Percentiles rank a stretch among this genome's conserved stretches.
Conservation (phyloP, 2,888 invertebrate genomes). For the Spatulosminthurus flaviceps region DNA sequence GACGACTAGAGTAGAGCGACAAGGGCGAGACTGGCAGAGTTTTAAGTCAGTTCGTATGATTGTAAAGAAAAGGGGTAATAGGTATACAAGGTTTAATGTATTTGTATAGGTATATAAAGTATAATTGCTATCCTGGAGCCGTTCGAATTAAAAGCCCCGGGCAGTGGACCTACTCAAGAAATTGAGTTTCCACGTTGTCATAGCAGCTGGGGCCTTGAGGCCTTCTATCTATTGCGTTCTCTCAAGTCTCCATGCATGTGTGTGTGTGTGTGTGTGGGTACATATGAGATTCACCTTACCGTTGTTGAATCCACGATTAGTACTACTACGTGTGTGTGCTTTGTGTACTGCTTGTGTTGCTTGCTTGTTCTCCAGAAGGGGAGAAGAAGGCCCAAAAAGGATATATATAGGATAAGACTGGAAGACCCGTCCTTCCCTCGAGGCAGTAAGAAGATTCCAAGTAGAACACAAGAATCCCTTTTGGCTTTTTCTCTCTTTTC, state of each 20-base stretch:
- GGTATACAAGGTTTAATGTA: slow-evolving; percentile 26
- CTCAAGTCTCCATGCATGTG: slow-evolving; percentile 30
- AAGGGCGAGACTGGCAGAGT: neutral
- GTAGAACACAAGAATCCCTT: slow-evolving; percentile 54
- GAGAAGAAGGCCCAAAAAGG: slow-evolving; percentile 33
- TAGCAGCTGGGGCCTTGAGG: slow-evolving; percentile 40
- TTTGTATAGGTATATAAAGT: slow-evolving; percentile 36
- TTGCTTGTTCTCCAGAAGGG: slow-evolving; percentile 35
- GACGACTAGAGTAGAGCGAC: neutral
- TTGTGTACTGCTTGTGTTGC: neutral
- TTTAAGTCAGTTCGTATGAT: slow-evolving; percentile 25
- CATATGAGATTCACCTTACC: slow-evolving; percentile 35
- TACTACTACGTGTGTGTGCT: slow-evolving; percentile 26
- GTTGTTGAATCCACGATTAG: slow-evolving; percentile 28
- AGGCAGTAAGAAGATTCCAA: slow-evolving; percentile 54
- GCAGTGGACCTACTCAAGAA: slow-evolving; percentile 56
- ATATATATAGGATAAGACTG: slow-evolving; percentile 38
- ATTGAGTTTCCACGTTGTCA: slow-evolving; percentile 58
- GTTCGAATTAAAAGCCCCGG: slow-evolving; percentile 49
- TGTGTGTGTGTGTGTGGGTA: no score
- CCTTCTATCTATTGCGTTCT: slow-evolving; percentile 40
- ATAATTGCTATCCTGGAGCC: slow-evolving; percentile 57
- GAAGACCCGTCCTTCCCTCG: slow-evolving; percentile 43
- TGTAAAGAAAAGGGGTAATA: slow-evolving; percentile 17
- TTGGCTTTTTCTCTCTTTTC: slow-evolving; percentile 47